These are phyloP conservation scores for Hippasteria phrygiana DNA, from an alignment of 53 echinoderm and acorn worm genomes.

Conservation along the genomic window DNA sequence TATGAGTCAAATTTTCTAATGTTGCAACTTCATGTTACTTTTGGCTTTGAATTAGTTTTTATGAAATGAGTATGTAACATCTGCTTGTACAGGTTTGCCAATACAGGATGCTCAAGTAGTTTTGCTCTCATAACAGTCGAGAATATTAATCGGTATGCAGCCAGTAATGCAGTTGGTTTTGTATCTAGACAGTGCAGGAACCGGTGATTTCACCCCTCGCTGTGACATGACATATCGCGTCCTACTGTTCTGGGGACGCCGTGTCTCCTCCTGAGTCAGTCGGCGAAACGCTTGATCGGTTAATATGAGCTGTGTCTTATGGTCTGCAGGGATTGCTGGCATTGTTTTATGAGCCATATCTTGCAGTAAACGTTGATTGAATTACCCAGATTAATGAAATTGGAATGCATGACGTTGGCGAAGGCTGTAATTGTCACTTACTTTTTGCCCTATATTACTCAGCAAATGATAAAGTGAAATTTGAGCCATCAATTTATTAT, in stretches of 20 bases:
- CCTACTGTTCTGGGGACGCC: conserved; percentile 38
- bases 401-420: not conserved
- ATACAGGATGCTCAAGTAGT: too few species aligned
- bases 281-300: conserved; percentile 31
- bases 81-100: too few species aligned
- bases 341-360: conserved; percentile 32
- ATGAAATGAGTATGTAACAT: too few species aligned
- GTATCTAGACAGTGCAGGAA: conserved; percentile 4
- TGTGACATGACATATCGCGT: not conserved
- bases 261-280: conserved; percentile 16
- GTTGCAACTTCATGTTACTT: too few species aligned
- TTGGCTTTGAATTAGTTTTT: too few species aligned
- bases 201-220: not conserved
- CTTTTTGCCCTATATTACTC: too few species aligned
- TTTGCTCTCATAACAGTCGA: not conserved
- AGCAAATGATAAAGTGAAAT: too few species aligned
- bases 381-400: conserved; percentile 32
- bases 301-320: not conserved
- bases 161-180: too few species aligned
- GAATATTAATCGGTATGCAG: too few species aligned
- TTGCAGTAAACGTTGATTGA: conserved; percentile 11
- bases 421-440: not conserved
- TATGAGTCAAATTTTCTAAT: too few species aligned
- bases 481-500: too few species aligned
- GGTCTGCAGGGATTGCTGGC: not conserved